phyloP scores from a whole-genome alignment of 2,113 vertebrate genomes.

The Cebidichthys violaceus region DNA sequence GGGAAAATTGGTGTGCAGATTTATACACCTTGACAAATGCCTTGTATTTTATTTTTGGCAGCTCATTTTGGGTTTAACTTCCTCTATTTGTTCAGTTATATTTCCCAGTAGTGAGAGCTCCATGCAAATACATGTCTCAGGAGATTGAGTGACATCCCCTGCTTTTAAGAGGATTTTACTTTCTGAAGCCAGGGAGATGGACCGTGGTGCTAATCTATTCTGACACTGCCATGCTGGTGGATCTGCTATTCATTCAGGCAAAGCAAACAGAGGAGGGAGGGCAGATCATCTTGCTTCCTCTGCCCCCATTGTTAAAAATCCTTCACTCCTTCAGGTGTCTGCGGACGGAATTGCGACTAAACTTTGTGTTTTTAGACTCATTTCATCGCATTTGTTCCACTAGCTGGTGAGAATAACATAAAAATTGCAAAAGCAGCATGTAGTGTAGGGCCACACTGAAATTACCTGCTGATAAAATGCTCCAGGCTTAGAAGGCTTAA shows the following conservation, averaged over 20 bases:
- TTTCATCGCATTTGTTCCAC: conserved; percentile 35
- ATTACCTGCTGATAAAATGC: conserved; percentile 60
- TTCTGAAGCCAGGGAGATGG: conserved; percentile 72
- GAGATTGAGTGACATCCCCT: conserved; percentile 79
- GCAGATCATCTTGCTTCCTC: conserved; percentile 57
- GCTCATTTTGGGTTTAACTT: conserved; percentile 62
- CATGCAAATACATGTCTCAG: conserved; percentile 72
- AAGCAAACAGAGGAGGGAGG: conserved; percentile 68
- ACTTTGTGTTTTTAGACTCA: conserved; percentile 41
- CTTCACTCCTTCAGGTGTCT: conserved; percentile 53
- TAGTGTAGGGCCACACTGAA: conserved; percentile 23
- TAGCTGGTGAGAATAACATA: conserved; percentile 20
- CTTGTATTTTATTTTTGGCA: conserved; percentile 15
- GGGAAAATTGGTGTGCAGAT: not conserved
- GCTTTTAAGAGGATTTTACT: conserved; percentile 81
- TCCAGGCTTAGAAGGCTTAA: conserved; percentile 37
- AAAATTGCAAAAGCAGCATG: conserved; percentile 15
- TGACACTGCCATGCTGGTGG: conserved; percentile 76
- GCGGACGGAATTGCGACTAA: conserved; percentile 20
- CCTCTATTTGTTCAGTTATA: conserved; percentile 69
- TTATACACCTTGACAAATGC: conserved; percentile 35
- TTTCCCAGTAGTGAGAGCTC: conserved; percentile 67
- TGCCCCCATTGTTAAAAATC: conserved; percentile 56
- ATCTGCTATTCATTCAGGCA: conserved; percentile 74
- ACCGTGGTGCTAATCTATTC: conserved; percentile 79